Conservation (phyloP, 2,888 invertebrate species). For the Spicauda simplicius region DNA sequence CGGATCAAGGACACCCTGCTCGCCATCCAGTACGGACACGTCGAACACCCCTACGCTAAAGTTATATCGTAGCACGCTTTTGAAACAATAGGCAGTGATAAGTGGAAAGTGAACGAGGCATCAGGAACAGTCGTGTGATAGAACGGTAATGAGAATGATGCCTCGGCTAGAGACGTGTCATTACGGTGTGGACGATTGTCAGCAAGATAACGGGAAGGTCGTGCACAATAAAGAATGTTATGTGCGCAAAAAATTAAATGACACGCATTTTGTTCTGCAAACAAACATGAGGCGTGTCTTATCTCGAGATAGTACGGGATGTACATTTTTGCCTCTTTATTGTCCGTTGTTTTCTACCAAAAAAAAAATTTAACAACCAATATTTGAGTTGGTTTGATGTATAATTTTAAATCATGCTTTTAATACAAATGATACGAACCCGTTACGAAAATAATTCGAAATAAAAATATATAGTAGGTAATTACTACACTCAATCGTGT, state of each 20-base stretch:
- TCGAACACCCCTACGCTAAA: slow-evolving; percentile 92
- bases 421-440: no score
- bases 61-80: slow-evolving; percentile 64
- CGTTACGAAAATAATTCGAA: no score
- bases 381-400: not conserved
- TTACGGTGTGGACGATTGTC: slow-evolving; percentile 3
- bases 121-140: slow-evolving; percentile 15
- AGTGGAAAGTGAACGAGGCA: slow-evolving; percentile 13
- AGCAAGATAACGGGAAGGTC: slow-evolving; percentile 27
- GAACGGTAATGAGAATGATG: slow-evolving; percentile 9
- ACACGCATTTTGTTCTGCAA: slow-evolving; percentile 15
- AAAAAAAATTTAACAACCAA: slow-evolving; percentile 4
- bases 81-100: slow-evolving; percentile 38
- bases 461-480: not conserved
- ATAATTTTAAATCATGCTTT: no score
- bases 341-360: slow-evolving; percentile 18
- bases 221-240: slow-evolving; percentile 4
- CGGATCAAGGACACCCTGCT: slow-evolving; percentile 90
- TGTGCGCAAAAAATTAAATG: slow-evolving; percentile 1
- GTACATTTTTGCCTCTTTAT: slow-evolving; percentile 31
- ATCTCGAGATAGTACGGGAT: slow-evolving; percentile 10
- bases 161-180: not conserved
- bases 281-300: slow-evolving; percentile 24
- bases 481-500: not conserved
- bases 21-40: slow-evolving; percentile 95